A percentile compares a stretch with the other conserved stretches of the same genome.
phyloP scores from a whole-genome alignment of 1,140 invertebrate species.

The Cydia pomonella region DNA sequence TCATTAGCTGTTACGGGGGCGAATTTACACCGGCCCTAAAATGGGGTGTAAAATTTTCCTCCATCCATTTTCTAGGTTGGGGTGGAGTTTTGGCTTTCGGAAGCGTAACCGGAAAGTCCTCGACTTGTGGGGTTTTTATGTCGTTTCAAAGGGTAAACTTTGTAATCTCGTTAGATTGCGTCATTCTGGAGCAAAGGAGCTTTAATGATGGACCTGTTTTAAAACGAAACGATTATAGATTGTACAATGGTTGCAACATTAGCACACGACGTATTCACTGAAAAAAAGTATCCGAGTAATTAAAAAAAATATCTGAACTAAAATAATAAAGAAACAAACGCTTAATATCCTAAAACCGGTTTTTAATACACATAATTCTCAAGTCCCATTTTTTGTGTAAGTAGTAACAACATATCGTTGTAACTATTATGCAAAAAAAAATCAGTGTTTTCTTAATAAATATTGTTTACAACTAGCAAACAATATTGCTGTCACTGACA shows the following conservation, averaged over 20 bases:
- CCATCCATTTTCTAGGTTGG: constrained; percentile 15
- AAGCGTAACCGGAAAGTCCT: constrained; percentile 4
- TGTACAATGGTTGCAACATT: not conserved
- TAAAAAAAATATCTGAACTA: no score
- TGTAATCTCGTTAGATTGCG: constrained; percentile 28
- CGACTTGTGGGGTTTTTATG: constrained; percentile 6
- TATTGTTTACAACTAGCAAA: no score
- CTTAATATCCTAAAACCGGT: no score
- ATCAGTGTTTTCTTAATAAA: no score
- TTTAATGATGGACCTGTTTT: constrained; percentile 2
- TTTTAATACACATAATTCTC: no score
- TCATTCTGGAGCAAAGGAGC: not conserved
- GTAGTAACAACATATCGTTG: no score
- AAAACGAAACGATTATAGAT: not conserved
- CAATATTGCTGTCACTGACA: not conserved
- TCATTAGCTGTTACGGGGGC: constrained; percentile 49
- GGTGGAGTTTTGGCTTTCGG: constrained; percentile 12
- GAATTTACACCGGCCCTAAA: constrained; percentile 28
- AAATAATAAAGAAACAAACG: no score
- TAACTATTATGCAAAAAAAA: no score
- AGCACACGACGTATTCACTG: not conserved
- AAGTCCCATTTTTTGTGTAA: no score
- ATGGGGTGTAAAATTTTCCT: constrained; percentile 28
- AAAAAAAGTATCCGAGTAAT: no score
- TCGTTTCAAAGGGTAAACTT: constrained; percentile 28